Evolutionary conservation across 2,888 invertebrate species (phyloP).

Genomic region (Drosophila emarginata): DNA sequence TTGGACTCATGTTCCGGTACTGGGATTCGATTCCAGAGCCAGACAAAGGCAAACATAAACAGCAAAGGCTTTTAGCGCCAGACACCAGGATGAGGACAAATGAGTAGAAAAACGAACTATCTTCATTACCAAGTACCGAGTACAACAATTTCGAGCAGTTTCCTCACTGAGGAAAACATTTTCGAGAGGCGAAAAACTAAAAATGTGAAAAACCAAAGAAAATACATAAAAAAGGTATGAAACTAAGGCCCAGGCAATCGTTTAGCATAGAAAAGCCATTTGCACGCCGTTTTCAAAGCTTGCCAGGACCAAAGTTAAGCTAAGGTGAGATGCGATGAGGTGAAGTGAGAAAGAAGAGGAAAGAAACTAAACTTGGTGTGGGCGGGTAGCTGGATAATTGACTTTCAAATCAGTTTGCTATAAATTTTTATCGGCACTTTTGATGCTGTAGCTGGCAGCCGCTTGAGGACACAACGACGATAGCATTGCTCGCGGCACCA

Average conservation of each 20-base stretch:
- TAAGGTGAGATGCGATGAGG: conserved; percentile 45
- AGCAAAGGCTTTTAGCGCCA: neutral
- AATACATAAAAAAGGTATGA: conserved; percentile 68
- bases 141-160: conserved; percentile 21
- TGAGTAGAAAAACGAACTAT: conserved; percentile 60
- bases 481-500: conserved; percentile 37
- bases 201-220: conserved; percentile 19
- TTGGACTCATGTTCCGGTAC: neutral
- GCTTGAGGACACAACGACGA: conserved; percentile 20
- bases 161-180: conserved; percentile 40
- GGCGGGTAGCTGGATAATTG: conserved; percentile 72
- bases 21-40: neutral
- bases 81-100: conserved; percentile 48
- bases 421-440: conserved; percentile 81
- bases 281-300: conserved; percentile 62
- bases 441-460: conserved; percentile 75
- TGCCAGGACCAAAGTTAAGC: conserved; percentile 30
- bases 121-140: conserved; percentile 64
- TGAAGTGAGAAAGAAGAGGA: conserved; percentile 17
- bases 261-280: conserved; percentile 76
- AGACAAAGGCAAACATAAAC: conserved; percentile 35
- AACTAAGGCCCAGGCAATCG: conserved; percentile 26
- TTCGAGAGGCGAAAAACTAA: conserved; percentile 5
- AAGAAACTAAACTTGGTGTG: neutral
- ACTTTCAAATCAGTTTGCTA: conserved; percentile 82